phyloP scores from a whole-genome alignment of 2,888 invertebrate species.

The Cotesia congregata region DNA sequence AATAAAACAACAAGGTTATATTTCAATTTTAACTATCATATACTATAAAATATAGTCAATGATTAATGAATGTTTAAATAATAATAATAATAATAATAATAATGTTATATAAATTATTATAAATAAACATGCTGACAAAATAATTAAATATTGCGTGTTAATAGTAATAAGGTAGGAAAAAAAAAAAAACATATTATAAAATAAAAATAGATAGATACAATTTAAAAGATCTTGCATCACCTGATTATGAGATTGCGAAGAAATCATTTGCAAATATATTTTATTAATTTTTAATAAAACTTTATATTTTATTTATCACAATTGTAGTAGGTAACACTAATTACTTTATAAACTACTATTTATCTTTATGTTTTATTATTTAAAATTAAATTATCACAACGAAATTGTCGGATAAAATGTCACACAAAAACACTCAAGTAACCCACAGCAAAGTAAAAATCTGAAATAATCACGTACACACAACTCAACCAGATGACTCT shows the following conservation, averaged over 20 bases:
- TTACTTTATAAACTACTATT: too few species aligned
- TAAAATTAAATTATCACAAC: not conserved
- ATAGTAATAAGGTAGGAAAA: conserved; percentile 20
- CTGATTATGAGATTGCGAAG: conserved; percentile 66
- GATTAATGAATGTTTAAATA: not conserved
- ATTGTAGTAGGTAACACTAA: not conserved
- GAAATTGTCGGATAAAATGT: not conserved
- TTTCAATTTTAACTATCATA: not conserved
- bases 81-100: not conserved
- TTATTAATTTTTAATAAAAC: not conserved
- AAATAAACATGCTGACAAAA: conserved; percentile 7
- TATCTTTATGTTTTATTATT: too few species aligned
- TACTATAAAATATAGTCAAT: not conserved
- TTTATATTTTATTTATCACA: not conserved
- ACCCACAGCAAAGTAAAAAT: not conserved
- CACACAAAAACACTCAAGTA: not conserved
- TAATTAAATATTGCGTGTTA: conserved; percentile 10
- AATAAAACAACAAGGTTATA: not conserved
- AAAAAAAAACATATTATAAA: conserved; percentile 33
- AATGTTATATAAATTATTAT: not conserved
- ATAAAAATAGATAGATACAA: conserved; percentile 34
- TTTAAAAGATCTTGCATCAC: conserved; percentile 50
- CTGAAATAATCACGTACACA: not conserved
- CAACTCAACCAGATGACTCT: not conserved
- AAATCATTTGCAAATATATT: conserved; percentile 57